Evolutionary conservation across 2,113 vertebrate species (phyloP).

Genomic region (Eretmochelys imbricata): DNA sequence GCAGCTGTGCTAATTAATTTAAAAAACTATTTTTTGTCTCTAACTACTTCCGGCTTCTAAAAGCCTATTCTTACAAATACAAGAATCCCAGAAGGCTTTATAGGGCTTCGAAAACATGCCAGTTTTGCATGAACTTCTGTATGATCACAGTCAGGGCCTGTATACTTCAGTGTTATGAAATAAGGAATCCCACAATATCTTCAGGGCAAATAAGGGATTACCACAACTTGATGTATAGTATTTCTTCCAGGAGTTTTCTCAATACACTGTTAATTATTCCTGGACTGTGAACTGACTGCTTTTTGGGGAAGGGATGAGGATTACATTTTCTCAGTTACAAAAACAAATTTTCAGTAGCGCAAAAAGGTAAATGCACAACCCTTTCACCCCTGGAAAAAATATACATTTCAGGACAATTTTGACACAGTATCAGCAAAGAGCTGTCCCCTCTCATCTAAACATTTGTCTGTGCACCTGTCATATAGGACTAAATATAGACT

Average conservation of each 20-base stretch:
- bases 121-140: background rate
- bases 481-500: conserved; percentile 16
- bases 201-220: background rate
- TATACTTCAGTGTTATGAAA: background rate
- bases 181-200: background rate
- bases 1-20: background rate
- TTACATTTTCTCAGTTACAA: background rate
- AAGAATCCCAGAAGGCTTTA: background rate
- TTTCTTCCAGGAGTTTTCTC: background rate
- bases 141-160: background rate
- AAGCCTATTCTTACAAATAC: background rate
- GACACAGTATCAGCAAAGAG: background rate
- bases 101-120: background rate
- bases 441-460: background rate
- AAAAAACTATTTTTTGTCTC: background rate
- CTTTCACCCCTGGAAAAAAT: conserved; percentile 32
- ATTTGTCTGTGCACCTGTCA: conserved; percentile 37
- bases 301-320: background rate
- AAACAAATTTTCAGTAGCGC: background rate
- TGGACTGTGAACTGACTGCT: background rate
- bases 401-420: background rate
- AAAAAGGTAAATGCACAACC: background rate
- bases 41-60: background rate
- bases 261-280: background rate
- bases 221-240: background rate